These are phyloP conservation scores for Rhodophaea formosa DNA, from an alignment of 2,888 invertebrate species.

Conservation along the genomic window DNA sequence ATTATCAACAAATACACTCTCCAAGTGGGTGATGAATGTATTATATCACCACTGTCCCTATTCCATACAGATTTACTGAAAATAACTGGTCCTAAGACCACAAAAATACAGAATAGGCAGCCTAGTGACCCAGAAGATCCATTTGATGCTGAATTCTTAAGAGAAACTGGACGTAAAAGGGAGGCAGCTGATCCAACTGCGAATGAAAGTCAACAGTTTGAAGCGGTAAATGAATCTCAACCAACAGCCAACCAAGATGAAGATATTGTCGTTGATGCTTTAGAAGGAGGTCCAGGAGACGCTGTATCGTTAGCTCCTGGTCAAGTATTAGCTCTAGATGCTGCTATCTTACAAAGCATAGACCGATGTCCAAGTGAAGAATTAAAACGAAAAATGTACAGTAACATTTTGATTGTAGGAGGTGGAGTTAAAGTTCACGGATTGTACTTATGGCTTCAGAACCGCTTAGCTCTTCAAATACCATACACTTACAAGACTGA, in stretches of 20 bases:
- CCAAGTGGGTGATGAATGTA: constrained; percentile 94
- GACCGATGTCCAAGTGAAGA: constrained; percentile 94
- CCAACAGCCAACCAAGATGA: constrained; percentile 82
- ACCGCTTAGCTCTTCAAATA: constrained; percentile 90
- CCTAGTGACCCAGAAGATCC: constrained; percentile 93
- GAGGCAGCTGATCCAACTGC: constrained; percentile 66
- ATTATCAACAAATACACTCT: constrained; percentile 87
- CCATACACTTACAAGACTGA: constrained; percentile 90
- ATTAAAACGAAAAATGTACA: constrained; percentile 95
- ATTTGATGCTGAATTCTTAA: constrained; percentile 94
- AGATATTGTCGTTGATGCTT: constrained; percentile 86
- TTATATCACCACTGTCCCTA: constrained; percentile 93
- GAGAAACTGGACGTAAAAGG: constrained; percentile 89
- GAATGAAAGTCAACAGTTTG: constrained; percentile 71
- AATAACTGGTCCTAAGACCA: constrained; percentile 88
- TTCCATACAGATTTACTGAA: constrained; percentile 94
- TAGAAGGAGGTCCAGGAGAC: constrained; percentile 80
- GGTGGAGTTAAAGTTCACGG: constrained; percentile 94
- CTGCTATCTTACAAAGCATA: constrained; percentile 94
- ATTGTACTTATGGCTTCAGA: constrained; percentile 93
- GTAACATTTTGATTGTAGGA: constrained; percentile 94
- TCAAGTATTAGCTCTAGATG: constrained; percentile 92
- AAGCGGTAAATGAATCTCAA: constrained; percentile 74
- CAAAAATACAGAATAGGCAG: constrained; percentile 87
- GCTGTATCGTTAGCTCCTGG: constrained; percentile 87